phyloP scores from a whole-genome alignment of 2,797 vertebrate species.

The Knipowitschia caucasica region DNA sequence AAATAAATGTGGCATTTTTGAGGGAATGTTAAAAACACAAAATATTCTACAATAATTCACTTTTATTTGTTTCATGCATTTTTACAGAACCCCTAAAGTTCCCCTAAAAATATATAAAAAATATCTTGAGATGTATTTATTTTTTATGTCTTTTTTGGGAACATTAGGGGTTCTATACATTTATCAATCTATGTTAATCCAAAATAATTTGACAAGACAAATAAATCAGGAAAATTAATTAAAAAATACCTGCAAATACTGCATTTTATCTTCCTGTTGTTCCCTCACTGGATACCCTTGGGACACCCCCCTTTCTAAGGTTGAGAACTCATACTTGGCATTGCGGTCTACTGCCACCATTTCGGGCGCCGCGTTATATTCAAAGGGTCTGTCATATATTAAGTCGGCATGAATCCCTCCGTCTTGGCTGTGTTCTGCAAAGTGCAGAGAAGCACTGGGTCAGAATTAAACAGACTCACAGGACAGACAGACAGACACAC shows the following conservation, averaged over 20 bases:
- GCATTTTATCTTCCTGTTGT: slow-evolving; percentile 90
- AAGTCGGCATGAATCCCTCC: slow-evolving; percentile 83
- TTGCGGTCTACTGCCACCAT: slow-evolving; percentile 85
- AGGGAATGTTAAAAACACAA: slow-evolving; percentile 47
- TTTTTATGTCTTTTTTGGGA: too few species aligned
- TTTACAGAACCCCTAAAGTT: too few species aligned
- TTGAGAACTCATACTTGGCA: slow-evolving; percentile 87
- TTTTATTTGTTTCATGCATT: slow-evolving; percentile 69
- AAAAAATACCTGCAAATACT: slow-evolving; percentile 94
- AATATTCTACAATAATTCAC: slow-evolving; percentile 49
- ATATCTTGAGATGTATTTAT: too few species aligned
- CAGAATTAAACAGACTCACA: slow-evolving; percentile 81
- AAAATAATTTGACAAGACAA: slow-evolving; percentile 61
- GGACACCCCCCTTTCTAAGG: slow-evolving; percentile 84
- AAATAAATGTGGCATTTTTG: slow-evolving; percentile 40
- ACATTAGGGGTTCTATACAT: too few species aligned
- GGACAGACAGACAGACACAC: slow-evolving; percentile 78
- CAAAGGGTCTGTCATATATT: slow-evolving; percentile 84
- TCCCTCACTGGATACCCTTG: slow-evolving; percentile 83
- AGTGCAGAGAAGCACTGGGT: slow-evolving; percentile 79
- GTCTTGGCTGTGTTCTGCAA: slow-evolving; percentile 88
- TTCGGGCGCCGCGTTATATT: slow-evolving; percentile 83
- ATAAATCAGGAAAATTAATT: slow-evolving; percentile 75
- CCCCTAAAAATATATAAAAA: too few species aligned
- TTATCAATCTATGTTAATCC: slow-evolving; percentile 59